Evolutionary conservation across 1,140 invertebrate genomes (phyloP).

Genomic region (Scaptodrosophila lebanonensis): DNA sequence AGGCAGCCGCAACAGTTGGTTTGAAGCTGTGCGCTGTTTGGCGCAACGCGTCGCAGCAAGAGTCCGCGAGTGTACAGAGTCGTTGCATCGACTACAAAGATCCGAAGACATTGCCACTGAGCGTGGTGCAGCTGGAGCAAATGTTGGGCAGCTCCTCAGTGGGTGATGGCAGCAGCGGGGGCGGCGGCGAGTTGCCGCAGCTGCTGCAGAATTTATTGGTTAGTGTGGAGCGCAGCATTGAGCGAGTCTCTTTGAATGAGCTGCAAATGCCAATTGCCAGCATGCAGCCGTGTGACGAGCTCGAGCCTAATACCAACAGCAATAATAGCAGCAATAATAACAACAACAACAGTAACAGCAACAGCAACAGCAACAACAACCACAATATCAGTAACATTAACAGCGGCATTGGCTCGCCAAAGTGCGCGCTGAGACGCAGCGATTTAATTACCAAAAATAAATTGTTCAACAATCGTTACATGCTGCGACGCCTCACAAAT

Average conservation of each 20-base stretch:
- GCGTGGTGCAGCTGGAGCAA: slow-evolving; percentile 47
- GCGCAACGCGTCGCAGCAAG: slow-evolving; percentile 51
- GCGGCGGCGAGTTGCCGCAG: slow-evolving; percentile 79
- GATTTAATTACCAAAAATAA: slow-evolving; percentile 77
- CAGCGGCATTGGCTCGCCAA: slow-evolving; percentile 60
- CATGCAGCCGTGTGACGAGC: slow-evolving; percentile 26
- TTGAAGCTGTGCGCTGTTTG: slow-evolving; percentile 69
- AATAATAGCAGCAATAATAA: slow-evolving; percentile 36
- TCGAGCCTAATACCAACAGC: slow-evolving; percentile 51
- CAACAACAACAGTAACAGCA: slow-evolving; percentile 41
- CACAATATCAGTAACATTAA: slow-evolving; percentile 24
- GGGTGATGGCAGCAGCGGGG: slow-evolving; percentile 36
- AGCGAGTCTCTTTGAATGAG: slow-evolving; percentile 82
- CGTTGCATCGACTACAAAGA: slow-evolving; percentile 57
- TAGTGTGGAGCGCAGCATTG: slow-evolving; percentile 83
- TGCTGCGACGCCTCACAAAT: slow-evolving; percentile 69
- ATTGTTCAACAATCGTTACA: slow-evolving; percentile 74
- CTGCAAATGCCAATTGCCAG: slow-evolving; percentile 79
- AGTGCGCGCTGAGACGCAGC: slow-evolving; percentile 73
- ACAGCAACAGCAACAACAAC: slow-evolving; percentile 25
- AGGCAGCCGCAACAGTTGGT: slow-evolving; percentile 42
- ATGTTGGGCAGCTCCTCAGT: slow-evolving; percentile 62
- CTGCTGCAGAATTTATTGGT: slow-evolving; percentile 82
- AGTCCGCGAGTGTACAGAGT: slow-evolving; percentile 50
- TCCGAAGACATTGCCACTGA: slow-evolving; percentile 44